Base-by-base conservation (phyloP, 2,113 vertebrate genomes). In the Silurus asotus region DNA sequence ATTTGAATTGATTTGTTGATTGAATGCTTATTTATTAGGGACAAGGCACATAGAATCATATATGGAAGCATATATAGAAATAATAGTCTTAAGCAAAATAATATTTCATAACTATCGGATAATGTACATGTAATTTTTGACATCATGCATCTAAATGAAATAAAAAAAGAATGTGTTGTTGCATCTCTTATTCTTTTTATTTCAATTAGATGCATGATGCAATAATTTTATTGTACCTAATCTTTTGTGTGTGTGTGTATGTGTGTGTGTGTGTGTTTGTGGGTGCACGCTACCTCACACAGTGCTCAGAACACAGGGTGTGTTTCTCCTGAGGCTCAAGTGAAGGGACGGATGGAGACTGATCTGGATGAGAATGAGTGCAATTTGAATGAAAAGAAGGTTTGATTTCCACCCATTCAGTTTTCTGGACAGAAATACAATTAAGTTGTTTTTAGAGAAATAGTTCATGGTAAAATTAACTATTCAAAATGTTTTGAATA, bases 341-440 rank as follows among this genome's bases (percentile, higher is more conserved):
- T 94, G 67, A 93, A 95, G 86, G 94, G 88, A 88, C 90, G 90
- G 14, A 93, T 93, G 89, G 94, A 96, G 4, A 92, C 93, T 0
- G 92, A 95, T 85, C 82, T 80, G 83, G 92, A 90, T 0, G 93
- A 96, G n/a, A 95, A 96, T 0, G 95, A 96, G 45, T 93, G 94
- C 49, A 95, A 97, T 80, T 91, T 98, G 74, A 96, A 96, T 3
- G 95, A 94, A 82, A 97, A 95, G 82, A 98, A 98, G 97, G 98
- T 98, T 93, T 91, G 56, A 62, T 9, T 76, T 53, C 13, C 13
- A 69, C 76, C 78, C 14, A 61, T 49, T 55, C 37, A 72, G n/a
- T 64, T 53, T 72, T 20, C 2, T 25, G 69, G 69, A 55, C 17
- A 75, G 1, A 51, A 51, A 11, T 75, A 78, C 25, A 59, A 19